These are phyloP conservation scores for Pteromalus puparum DNA, from an alignment of 1,140 invertebrate species.

Conservation along the genomic window DNA sequence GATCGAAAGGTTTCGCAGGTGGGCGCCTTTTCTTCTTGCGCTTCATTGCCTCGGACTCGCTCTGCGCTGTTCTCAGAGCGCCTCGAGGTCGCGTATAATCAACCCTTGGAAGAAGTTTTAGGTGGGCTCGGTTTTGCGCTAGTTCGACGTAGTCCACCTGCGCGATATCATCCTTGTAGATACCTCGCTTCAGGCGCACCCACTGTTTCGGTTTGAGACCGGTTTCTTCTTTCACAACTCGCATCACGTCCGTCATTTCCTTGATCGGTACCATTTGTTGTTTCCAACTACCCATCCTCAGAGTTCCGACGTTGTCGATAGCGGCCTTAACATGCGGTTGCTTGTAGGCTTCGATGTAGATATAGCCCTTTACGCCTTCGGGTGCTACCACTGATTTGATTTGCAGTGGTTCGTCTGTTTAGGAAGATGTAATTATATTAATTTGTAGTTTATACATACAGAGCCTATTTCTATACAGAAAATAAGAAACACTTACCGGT, in stretches of 20 bases:
- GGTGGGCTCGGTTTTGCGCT: conserved; percentile 95
- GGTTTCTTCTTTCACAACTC: conserved; percentile 95
- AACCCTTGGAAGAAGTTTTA: conserved; percentile 96
- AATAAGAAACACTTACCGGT: conserved; percentile 44
- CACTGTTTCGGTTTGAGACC: conserved; percentile 95
- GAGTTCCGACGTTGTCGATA: conserved; percentile 93
- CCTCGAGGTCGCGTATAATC: conserved; percentile 95
- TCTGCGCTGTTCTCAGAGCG: conserved; percentile 84
- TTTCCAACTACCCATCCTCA: conserved; percentile 92
- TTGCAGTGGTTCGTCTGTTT: conserved; percentile 89
- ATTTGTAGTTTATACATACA: background rate
- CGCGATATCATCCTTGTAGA: conserved; percentile 98
- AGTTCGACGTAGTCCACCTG: conserved; percentile 94
- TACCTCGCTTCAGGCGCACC: conserved; percentile 94
- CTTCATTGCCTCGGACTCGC: conserved; percentile 87
- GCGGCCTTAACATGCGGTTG: conserved; percentile 97
- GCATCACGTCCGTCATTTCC: conserved; percentile 98
- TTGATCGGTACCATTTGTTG: conserved; percentile 99
- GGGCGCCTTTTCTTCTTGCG: conserved; percentile 93
- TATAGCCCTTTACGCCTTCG: conserved; percentile 97
- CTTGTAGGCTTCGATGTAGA: conserved; percentile 98
- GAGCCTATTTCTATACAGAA: background rate
- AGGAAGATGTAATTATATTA: background rate
- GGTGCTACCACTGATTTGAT: conserved; percentile 98
- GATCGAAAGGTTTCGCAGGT: conserved; percentile 94